These are phyloP conservation scores for Sminthurides aquaticus DNA, from an alignment of 2,888 invertebrate genomes.

Conservation along the genomic window DNA sequence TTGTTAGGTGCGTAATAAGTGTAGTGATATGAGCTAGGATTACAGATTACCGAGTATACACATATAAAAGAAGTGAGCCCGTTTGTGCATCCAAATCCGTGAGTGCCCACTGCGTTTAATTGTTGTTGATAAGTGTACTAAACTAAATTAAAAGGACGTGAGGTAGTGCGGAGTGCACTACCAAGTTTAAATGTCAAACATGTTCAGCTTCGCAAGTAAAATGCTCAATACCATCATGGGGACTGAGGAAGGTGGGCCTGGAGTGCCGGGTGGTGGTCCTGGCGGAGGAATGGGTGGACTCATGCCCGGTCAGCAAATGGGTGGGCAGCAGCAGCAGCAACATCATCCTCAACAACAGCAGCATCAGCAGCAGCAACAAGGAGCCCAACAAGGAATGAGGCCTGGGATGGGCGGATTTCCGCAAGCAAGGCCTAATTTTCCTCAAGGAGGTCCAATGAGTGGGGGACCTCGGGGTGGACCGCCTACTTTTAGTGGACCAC, in stretches of 20 bases:
- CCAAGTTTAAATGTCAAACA: slow-evolving; percentile 36
- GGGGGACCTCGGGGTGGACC: slow-evolving; percentile 36
- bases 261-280: slow-evolving; percentile 17
- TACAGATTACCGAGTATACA: no score
- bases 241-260: slow-evolving; percentile 44
- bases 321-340: slow-evolving; percentile 24
- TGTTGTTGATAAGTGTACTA: no score
- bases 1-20: neutral
- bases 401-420: slow-evolving; percentile 23
- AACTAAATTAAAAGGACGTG: no score
- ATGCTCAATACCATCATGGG: slow-evolving; percentile 50
- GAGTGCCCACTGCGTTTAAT: neutral
- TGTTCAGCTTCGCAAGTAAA: slow-evolving; percentile 50
- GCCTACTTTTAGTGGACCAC: slow-evolving; percentile 41
- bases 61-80: no score
- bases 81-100: neutral
- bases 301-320: slow-evolving; percentile 11
- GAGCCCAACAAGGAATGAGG: slow-evolving; percentile 30
- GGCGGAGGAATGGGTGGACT: slow-evolving; percentile 16
- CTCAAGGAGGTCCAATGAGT: slow-evolving; percentile 33
- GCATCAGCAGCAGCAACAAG: slow-evolving; percentile 26
- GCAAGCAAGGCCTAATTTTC: slow-evolving; percentile 5
- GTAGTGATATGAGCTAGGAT: no score
- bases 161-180: slow-evolving; percentile 1
- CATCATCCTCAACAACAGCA: slow-evolving; percentile 26